Percentiles rank a stretch among this genome's conserved stretches.
Conservation (phyloP, 1,140 invertebrate genomes). For the Bathynomus jamesi region DNA sequence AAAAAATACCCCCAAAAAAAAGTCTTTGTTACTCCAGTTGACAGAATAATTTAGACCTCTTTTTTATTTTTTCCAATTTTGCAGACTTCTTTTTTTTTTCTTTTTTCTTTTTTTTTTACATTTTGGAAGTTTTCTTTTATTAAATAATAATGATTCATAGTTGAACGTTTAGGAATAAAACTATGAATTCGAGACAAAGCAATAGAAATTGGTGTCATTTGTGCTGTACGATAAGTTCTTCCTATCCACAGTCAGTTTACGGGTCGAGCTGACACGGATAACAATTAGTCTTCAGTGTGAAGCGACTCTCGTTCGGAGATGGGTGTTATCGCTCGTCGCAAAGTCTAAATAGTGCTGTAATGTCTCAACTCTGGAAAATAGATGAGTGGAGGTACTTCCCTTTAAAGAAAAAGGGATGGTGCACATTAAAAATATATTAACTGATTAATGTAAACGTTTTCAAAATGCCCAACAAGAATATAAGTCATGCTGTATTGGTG, state of each 20-base stretch:
- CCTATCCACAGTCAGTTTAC: neutral
- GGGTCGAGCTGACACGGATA: constrained; percentile 1
- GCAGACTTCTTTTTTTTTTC: too few relatives aligned
- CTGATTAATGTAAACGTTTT: neutral
- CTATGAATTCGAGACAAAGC: too few relatives aligned
- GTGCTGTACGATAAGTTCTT: neutral
- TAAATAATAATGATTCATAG: too few relatives aligned
- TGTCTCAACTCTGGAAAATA: neutral
- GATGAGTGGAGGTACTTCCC: neutral
- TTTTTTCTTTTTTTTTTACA: too few relatives aligned
- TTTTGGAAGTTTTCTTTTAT: too few relatives aligned
- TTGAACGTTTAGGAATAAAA: too few relatives aligned
- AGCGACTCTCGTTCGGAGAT: neutral
- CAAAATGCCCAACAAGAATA: neutral
- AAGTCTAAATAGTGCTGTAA: neutral
- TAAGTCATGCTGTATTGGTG: neutral
- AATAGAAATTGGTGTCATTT: neutral
- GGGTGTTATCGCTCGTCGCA: neutral
- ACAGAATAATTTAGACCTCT: too few relatives aligned
- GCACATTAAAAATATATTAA: neutral
- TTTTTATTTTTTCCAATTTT: too few relatives aligned
- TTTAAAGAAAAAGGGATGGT: neutral
- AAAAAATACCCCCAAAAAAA: too few relatives aligned
- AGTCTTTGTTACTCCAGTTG: too few relatives aligned
- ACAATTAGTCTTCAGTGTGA: neutral